A percentile compares a stretch with the other conserved stretches of the same genome.
These are phyloP conservation scores for Elysia chlorotica DNA, from an alignment of 1,140 invertebrate genomes.

Conservation along the genomic window DNA sequence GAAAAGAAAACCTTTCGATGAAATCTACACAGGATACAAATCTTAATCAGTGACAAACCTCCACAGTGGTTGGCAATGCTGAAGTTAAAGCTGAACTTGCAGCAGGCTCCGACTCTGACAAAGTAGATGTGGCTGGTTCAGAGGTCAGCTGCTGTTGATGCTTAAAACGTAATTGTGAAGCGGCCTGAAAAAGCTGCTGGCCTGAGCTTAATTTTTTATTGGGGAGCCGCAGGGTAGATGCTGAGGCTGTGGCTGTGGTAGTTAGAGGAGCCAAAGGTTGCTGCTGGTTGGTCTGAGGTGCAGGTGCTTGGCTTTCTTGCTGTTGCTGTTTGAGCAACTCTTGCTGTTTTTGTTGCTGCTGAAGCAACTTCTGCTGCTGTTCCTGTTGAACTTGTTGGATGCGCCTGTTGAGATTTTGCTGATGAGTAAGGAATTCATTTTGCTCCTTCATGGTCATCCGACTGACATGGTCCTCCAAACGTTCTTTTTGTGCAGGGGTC, in stretches of 20 bases:
- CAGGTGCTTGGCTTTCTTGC: not conserved
- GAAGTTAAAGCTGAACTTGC: too few relatives aligned
- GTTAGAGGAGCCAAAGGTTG: not conserved
- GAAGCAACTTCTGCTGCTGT: not conserved
- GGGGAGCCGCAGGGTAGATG: too few relatives aligned
- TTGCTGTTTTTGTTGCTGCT: slow-evolving; percentile 6
- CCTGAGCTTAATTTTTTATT: too few relatives aligned
- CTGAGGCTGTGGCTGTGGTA: not conserved
- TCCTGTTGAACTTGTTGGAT: slow-evolving; percentile 3
- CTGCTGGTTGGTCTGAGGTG: not conserved
- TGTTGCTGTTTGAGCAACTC: not conserved
- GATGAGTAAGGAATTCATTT: slow-evolving; percentile 5
- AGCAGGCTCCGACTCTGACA: too few relatives aligned
- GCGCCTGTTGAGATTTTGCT: slow-evolving; percentile 12
- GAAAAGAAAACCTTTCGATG: too few relatives aligned
- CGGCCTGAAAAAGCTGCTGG: too few relatives aligned
- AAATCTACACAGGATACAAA: too few relatives aligned
- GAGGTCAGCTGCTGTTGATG: too few relatives aligned
- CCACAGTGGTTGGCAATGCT: too few relatives aligned
- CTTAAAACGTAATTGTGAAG: too few relatives aligned
- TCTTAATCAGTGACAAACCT: too few relatives aligned
- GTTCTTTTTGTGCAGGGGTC: slow-evolving; percentile 3
- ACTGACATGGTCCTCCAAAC: slow-evolving; percentile 8
- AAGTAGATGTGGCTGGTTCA: too few relatives aligned
- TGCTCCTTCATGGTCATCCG: slow-evolving; percentile 14